A percentile compares a stretch with the other conserved stretches of the same genome.
These are phyloP conservation scores for Lepisosteus oculatus DNA, from an alignment of 2,113 vertebrate species.

Conservation along the genomic window DNA sequence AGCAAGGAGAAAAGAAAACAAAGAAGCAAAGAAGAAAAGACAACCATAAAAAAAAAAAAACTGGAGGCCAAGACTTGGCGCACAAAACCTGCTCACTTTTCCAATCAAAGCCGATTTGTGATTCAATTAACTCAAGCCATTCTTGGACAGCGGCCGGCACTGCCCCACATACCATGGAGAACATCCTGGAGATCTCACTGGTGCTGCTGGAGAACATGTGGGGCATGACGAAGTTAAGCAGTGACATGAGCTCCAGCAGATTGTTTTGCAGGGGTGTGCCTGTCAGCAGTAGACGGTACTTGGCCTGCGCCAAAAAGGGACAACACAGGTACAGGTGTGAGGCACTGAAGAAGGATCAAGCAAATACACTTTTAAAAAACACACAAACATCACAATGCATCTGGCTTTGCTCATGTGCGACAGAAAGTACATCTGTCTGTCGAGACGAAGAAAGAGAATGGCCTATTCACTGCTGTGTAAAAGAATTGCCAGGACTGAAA, in stretches of 20 bases:
- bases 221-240: slow-evolving; percentile 97
- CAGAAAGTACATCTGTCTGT: too few relatives aligned
- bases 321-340: not conserved
- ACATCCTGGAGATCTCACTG: slow-evolving; percentile 89
- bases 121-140: too few relatives aligned
- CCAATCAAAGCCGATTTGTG: too few relatives aligned
- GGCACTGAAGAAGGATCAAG: not conserved
- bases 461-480: too few relatives aligned
- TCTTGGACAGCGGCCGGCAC: too few relatives aligned
- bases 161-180: slow-evolving; percentile 76
- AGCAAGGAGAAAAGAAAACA: not conserved
- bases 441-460: too few relatives aligned
- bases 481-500: too few relatives aligned
- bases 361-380: not conserved
- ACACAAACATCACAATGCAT: not conserved
- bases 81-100: not conserved
- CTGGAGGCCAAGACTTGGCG: not conserved
- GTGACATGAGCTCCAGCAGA: slow-evolving; percentile 90
- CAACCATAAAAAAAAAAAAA: not conserved
- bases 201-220: slow-evolving; percentile 95
- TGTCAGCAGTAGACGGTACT: slow-evolving; percentile 85
- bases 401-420: not conserved
- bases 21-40: not conserved
- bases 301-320: slow-evolving; percentile 63
- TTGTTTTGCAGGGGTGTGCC: slow-evolving; percentile 97